Evolutionary conservation across 2,113 vertebrate genomes (phyloP), one percentile per base, ranked within the genome.

Genomic region (Nothoprocta pentlandii): DNA sequence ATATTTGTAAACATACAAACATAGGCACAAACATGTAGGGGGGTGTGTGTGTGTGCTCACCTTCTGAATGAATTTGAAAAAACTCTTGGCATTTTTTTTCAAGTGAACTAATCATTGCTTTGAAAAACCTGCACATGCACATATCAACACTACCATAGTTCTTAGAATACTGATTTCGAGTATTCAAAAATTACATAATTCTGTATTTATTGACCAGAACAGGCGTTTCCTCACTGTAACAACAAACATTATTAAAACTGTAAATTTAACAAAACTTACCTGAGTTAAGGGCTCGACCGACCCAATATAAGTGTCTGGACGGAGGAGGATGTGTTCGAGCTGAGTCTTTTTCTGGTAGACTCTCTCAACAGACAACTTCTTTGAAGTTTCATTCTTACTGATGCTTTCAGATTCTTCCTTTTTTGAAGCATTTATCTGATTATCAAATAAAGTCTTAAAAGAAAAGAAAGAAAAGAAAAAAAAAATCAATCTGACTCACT

Each of bases 311-410:
- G 99, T 99, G 97, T 99, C 99, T 70, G 99, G 99, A 94, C 99
- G 99, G 92, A 99, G 99, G 3, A 99, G 99, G 85, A 99, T 99
- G 95, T 99, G 99, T 96, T 99, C 99, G 32, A 99, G 98, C 66
- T 99, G 99, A 66, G 99, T 99, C 97, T 99, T 99, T 96, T 99
- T 99, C 97, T 99, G 99, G 97, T 99, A 99, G 17, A 99, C 99
- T 94, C 99, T 98, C 96, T 99, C 99, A 89, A 99, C 99, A 73
- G 99, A 99, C 97, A 99, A 84, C 96, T 99, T 99, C 96, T 99
- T 99, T 92, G 99, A 98, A 93, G 97, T 89, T 23, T 98, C 98
- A 97, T 99, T 99, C 98, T 97, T 98, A 91, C 97, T 98, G 96
- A 97, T 95, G 76, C 96, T 98, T 77, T 99, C 99, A 8, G 98